Evolutionary conservation across 2,888 invertebrate species (phyloP).

Genomic region (Lasioglossum lativentre): DNA sequence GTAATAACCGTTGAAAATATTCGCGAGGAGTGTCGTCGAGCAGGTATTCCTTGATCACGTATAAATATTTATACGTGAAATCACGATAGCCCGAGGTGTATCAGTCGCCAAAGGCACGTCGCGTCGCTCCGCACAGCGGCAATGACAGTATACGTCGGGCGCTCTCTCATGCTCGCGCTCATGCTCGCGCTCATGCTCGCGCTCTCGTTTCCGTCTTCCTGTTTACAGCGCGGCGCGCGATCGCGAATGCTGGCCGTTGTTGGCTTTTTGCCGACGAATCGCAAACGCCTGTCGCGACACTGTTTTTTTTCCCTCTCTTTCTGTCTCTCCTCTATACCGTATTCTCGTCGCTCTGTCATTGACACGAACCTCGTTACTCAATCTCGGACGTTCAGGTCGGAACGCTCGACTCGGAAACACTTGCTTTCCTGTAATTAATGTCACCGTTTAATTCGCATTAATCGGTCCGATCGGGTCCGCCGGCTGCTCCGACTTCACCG

Average conservation of each 20-base stretch:
- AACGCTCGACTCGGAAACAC: constrained; percentile 26
- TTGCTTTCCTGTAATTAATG: constrained; percentile 42
- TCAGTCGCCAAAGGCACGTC: constrained; percentile 5
- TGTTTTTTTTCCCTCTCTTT: neutral
- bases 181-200: neutral
- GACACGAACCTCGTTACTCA: constrained; percentile 56
- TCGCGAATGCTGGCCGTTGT: constrained; percentile 30
- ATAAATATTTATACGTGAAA: constrained; percentile 36
- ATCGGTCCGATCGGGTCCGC: constrained; percentile 34
- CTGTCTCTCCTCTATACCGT: neutral
- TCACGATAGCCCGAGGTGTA: neutral
- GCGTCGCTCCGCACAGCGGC: neutral
- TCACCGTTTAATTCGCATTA: constrained; percentile 30
- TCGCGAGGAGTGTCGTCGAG: neutral
- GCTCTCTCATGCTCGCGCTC: neutral
- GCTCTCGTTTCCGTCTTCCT: constrained; percentile 61
- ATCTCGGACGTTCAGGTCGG: constrained; percentile 31
- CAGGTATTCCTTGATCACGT: constrained; percentile 4
- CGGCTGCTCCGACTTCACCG: constrained; percentile 32
- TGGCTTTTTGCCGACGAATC: constrained; percentile 52
- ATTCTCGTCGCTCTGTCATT: constrained; percentile 42
- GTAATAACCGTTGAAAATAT: constrained; percentile 3
- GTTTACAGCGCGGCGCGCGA: constrained; percentile 51
- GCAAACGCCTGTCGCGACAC: constrained; percentile 12
- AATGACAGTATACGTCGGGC: neutral